These are phyloP conservation scores for Drosophila mercatorum DNA, from an alignment of 2,888 invertebrate genomes.

Conservation along the genomic window DNA sequence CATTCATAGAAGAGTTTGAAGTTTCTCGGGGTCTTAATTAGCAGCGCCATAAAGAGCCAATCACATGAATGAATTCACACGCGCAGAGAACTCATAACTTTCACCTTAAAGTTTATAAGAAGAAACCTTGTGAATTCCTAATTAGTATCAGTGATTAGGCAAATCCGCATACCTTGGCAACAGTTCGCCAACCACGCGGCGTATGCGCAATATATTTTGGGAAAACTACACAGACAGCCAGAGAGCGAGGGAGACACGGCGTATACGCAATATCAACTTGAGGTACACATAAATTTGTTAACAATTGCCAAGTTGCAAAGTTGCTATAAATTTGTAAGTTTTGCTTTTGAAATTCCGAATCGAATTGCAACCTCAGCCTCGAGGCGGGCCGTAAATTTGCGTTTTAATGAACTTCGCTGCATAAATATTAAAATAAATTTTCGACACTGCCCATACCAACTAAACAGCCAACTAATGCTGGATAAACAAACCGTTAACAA, in stretches of 20 bases:
- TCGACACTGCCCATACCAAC: slow-evolving; percentile 71
- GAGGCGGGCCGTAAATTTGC: slow-evolving; percentile 61
- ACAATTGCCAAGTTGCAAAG: slow-evolving; percentile 70
- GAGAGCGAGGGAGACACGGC: slow-evolving; percentile 52
- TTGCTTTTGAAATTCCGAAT: slow-evolving; percentile 65
- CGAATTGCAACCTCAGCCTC: slow-evolving; percentile 74
- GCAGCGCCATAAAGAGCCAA: slow-evolving; percentile 46
- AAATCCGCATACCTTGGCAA: slow-evolving; percentile 31
- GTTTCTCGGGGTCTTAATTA: slow-evolving; percentile 45
- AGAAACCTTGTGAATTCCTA: slow-evolving; percentile 41
- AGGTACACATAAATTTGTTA: slow-evolving; percentile 64
- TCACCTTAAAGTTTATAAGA: slow-evolving; percentile 21
- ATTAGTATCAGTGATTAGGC: slow-evolving; percentile 43
- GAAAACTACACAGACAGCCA: not conserved
- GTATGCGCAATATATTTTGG: slow-evolving; percentile 65
- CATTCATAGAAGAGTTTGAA: slow-evolving; percentile 34
- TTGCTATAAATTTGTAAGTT: slow-evolving; percentile 69
- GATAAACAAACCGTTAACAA: slow-evolving; percentile 78
- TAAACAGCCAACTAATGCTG: slow-evolving; percentile 70
- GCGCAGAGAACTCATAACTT: slow-evolving; percentile 15
- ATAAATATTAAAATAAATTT: slow-evolving; percentile 79
- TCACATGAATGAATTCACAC: slow-evolving; percentile 32
- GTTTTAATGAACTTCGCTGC: slow-evolving; percentile 76
- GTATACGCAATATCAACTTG: slow-evolving; percentile 69
- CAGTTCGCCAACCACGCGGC: slow-evolving; percentile 38